These are phyloP conservation scores for Crossocerus cetratus DNA, from an alignment of 2,888 invertebrate genomes.

Conservation along the genomic window DNA sequence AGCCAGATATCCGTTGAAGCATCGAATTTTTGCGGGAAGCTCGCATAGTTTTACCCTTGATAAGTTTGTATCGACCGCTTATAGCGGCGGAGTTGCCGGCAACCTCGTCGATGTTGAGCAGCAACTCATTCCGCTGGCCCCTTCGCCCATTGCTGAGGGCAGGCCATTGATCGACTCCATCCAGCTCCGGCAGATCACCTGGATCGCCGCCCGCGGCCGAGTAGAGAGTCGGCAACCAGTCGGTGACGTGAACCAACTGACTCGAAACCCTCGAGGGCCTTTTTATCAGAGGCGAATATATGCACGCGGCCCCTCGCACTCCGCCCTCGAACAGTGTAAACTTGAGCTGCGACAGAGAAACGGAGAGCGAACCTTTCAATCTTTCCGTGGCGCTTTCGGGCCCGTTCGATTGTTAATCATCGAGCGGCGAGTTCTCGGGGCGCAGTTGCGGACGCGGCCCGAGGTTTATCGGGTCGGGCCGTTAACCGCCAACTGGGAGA, in stretches of 20 bases:
- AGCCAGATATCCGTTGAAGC: neutral
- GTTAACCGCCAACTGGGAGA: neutral
- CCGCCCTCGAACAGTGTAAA: constrained; percentile 92
- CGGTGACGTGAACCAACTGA: constrained; percentile 87
- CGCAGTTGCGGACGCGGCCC: neutral
- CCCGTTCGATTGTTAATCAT: neutral
- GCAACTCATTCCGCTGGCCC: constrained; percentile 81
- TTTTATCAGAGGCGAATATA: constrained; percentile 84
- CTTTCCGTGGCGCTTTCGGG: too few relatives aligned
- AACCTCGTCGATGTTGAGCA: constrained; percentile 85
- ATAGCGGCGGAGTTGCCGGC: constrained; percentile 50
- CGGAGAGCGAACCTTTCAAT: neutral
- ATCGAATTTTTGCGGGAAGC: neutral
- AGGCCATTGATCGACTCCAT: constrained; percentile 77
- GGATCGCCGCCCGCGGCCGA: constrained; percentile 71
- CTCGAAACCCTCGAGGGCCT: constrained; percentile 79
- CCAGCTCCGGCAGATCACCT: constrained; percentile 77
- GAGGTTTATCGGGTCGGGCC: neutral
- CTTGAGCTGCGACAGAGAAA: constrained; percentile 80
- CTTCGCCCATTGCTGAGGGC: constrained; percentile 51
- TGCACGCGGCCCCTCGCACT: constrained; percentile 85
- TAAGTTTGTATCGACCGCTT: constrained; percentile 62
- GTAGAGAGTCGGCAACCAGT: constrained; percentile 88
- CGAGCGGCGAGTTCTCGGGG: neutral
- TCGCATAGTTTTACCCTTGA: constrained; percentile 57